Base-by-base conservation (phyloP, 1,140 invertebrate species). In the Danaus plexippus region DNA sequence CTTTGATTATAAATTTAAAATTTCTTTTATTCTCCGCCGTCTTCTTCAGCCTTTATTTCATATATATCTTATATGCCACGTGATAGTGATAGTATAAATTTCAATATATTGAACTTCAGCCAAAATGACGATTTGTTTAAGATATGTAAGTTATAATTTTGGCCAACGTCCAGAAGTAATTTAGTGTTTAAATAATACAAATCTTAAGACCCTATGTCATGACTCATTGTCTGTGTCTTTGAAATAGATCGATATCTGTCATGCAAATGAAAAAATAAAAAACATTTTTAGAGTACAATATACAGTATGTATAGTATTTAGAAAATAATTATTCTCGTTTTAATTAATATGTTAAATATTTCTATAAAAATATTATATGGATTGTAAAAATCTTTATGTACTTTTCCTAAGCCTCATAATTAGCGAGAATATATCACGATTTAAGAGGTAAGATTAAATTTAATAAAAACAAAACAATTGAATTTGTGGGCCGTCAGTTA, bases 31-130 rank as follows among this genome's bases (percentile, higher is more conserved):
- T 32, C 7, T 6, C 2, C 4, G 15, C 15, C 15, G 15, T 15
- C 15, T 15, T 15, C 15, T 15, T 15, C 22, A 32, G 22, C 7
- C 22, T 1, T 32, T 32, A 32, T 32, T 32, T 32, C 5, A 32
- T 32, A 32, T 32, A 32, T 32, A 2, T 32, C 7, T 6, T 32
- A 53, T 11, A 46, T 11, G 15, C 42, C 52, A 46, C 40, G 40
- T 11, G 13, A 49, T 46, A 57, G 22, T 57, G 48, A 57, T 51
- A 57, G 48, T 51, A 57, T 46, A 57, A 57, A 47, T 57, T 41
- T 51, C 48, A 51, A 57, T 57, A 57, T 13, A 51, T 51, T 57
- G 43, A 57, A 57, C 42, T 11, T 9, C 9, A 57, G 55, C 55
- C 55, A 57, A 32, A 32, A 32, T 32, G 22, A 51, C 42, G 1